phyloP scores from a whole-genome alignment of 1,140 invertebrate genomes.

The Reticulitermes speratus region DNA sequence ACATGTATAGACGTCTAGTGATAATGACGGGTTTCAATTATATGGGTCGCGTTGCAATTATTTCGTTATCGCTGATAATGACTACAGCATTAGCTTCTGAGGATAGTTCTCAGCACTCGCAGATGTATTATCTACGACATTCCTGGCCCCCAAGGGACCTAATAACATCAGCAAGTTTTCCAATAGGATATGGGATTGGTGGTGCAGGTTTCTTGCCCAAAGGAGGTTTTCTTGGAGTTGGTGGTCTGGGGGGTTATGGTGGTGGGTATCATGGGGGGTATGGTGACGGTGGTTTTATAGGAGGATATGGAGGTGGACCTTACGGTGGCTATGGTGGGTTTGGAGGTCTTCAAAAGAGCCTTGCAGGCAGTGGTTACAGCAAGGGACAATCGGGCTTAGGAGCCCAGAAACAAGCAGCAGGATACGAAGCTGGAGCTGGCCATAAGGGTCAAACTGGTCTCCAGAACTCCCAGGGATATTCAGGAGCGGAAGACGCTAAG shows the following conservation, averaged over 20 bases:
- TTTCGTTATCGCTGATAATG: neutral
- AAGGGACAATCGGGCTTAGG: neutral
- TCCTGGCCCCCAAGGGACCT: neutral
- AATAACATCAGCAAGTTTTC: neutral
- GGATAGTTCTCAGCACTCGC: neutral
- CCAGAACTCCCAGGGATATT: constrained; percentile 51
- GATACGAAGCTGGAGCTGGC: constrained; percentile 46
- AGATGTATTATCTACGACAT: neutral
- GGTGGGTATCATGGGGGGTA: constrained; percentile 9
- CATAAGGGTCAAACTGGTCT: constrained; percentile 51
- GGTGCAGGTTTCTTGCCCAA: neutral
- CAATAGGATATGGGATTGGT: neutral
- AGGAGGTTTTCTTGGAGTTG: neutral
- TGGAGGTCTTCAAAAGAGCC: constrained; percentile 39
- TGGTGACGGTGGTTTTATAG: neutral
- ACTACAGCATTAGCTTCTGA: neutral
- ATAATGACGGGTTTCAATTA: neutral
- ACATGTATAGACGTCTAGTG: neutral
- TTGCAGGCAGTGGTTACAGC: constrained; percentile 35
- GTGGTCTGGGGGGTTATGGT: constrained; percentile 39
- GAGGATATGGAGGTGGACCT: neutral
- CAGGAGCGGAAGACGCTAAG: constrained; percentile 17
- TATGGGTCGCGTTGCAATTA: neutral
- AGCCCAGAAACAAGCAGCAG: constrained; percentile 28
- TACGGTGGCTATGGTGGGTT: constrained; percentile 41